Base-by-base conservation (phyloP, 1,140 invertebrate species). In the Diabrotica undecimpunctata region DNA sequence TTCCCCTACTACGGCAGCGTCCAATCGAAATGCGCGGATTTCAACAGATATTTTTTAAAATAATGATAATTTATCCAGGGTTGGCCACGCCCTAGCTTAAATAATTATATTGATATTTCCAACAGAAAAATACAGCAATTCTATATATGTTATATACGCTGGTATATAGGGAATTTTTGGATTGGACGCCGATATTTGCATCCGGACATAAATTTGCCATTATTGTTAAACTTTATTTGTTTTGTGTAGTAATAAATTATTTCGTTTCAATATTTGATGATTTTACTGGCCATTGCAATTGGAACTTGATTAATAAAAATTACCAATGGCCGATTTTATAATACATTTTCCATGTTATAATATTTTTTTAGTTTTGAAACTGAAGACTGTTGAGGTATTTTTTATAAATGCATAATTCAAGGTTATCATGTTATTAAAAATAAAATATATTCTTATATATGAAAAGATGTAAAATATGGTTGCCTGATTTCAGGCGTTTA, bases 41-140 rank as follows among this genome's bases (percentile, higher is more conserved):
- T 54, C 53, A 41, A 66, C 25, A 14, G 60, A 66, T 62, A 56
- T 38, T 64, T 67, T 67, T 59, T 55, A 51, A 67, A 67, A 64
- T 67, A 55, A 63, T 64, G 11, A 38, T 10, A 66, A 66, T 61
- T 62, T 62, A 46, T 9, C 12, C 64, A 61, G 59, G 46, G 52
- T 51, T 61, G 50, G 65, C 65, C 59, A 53, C 65, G 61, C 65
- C 65, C 65, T 46, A 13, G 36, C 14, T 10, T 54, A 54, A 62
- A 62, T 62, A 62, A 46, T 60, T 62, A 53, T 62, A 62, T 62
- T 62, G 61, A 62, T 62, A 62, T 62, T 62, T 35, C 54, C 52
- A 9, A 54, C 8, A 8, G 50, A 62, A 62, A 62, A 62, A 54
- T 54, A 10, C 12, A 54, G 5, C 39, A 51, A 60, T 50, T 60